Evolutionary conservation across 2,797 vertebrate species (phyloP).

Genomic region (Aulostomus chinensis): DNA sequence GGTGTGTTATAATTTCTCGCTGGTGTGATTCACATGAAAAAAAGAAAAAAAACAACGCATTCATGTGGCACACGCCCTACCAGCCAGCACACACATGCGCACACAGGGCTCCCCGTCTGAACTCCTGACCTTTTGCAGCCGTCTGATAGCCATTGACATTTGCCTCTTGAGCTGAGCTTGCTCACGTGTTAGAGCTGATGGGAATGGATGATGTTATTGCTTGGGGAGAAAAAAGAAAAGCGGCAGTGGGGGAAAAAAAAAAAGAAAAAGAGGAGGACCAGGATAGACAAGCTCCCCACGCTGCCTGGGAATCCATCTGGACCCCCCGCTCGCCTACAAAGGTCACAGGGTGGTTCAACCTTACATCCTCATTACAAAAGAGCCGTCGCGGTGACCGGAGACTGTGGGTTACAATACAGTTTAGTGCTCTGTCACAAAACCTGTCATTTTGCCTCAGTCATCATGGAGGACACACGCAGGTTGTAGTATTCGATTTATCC

Average conservation of each 20-base stretch:
- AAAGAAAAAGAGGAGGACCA: too few relatives aligned
- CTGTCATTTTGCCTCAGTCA: slow-evolving; percentile 57
- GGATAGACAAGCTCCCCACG: slow-evolving; percentile 43
- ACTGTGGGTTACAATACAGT: slow-evolving; percentile 50
- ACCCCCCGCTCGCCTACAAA: slow-evolving; percentile 63
- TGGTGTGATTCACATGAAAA: slow-evolving; percentile 70
- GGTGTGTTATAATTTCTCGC: slow-evolving; percentile 72
- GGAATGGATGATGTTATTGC: slow-evolving; percentile 77
- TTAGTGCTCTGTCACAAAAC: slow-evolving; percentile 53
- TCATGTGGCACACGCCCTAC: slow-evolving; percentile 28
- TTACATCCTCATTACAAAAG: slow-evolving; percentile 70
- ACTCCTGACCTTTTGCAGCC: slow-evolving; percentile 81
- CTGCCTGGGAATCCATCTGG: slow-evolving; percentile 67
- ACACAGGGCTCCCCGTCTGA: slow-evolving; percentile 66
- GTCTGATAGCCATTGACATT: slow-evolving; percentile 81
- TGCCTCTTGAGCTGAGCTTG: slow-evolving; percentile 74
- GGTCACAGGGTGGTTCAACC: slow-evolving; percentile 69
- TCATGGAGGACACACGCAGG: slow-evolving; percentile 28
- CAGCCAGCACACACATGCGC: slow-evolving; percentile 17
- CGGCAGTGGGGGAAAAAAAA: slow-evolving; percentile 31
- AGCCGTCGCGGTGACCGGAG: slow-evolving; percentile 47
- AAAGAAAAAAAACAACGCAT: slow-evolving; percentile 65
- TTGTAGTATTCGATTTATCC: slow-evolving; percentile 18
- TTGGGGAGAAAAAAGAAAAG: slow-evolving; percentile 45
- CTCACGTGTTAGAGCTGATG: slow-evolving; percentile 75